Conservation (phyloP, 2,888 invertebrate species). For the Phymatocera aterrima region DNA sequence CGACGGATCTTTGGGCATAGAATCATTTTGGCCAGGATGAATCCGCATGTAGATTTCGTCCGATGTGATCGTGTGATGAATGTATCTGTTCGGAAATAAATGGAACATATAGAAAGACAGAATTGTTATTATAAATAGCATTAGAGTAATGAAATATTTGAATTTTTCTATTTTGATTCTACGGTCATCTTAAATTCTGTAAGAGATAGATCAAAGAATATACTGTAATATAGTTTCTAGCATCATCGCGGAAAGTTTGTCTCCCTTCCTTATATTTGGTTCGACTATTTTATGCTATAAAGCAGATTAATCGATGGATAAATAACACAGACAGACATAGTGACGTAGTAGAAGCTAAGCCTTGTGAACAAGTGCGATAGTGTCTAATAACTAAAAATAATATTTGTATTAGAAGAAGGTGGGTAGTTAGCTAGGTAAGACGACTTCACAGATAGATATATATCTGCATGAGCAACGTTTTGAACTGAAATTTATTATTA, state of each 20-base stretch:
- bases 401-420: conserved; percentile 46
- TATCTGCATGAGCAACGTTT: conserved; percentile 53
- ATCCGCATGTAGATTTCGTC: conserved; percentile 85
- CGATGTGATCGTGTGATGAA: conserved; percentile 82
- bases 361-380: neutral
- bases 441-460: too few relatives aligned
- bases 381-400: conserved; percentile 47
- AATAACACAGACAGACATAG: too few relatives aligned
- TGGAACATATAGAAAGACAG: too few relatives aligned
- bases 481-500: conserved; percentile 49
- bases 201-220: neutral
- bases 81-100: too few relatives aligned
- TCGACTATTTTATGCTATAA: neutral
- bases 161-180: too few relatives aligned
- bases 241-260: neutral
- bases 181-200: too few relatives aligned
- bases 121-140: too few relatives aligned
- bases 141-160: too few relatives aligned
- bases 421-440: too few relatives aligned
- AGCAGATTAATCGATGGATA: neutral
- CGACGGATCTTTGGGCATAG: conserved; percentile 81
- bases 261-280: too few relatives aligned
- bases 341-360: neutral
- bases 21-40: conserved; percentile 80
- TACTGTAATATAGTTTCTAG: neutral